Evolutionary conservation across 2,113 vertebrate species (phyloP).

Genomic region (Physeter macrocephalus): DNA sequence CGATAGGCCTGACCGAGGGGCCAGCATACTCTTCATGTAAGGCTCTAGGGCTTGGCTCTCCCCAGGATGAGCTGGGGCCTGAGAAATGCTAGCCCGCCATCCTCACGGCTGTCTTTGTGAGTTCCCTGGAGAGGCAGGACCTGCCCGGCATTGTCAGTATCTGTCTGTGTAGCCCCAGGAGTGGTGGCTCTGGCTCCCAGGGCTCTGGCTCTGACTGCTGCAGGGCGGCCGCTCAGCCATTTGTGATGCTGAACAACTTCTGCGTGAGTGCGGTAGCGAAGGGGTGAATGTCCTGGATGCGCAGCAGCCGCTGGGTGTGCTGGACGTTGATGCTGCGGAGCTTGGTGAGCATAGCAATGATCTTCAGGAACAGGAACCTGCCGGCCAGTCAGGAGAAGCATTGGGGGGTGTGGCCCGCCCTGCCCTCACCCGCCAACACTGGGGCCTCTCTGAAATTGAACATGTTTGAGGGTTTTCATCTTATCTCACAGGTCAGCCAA

Average conservation of each 20-base stretch:
- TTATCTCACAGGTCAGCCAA: not conserved
- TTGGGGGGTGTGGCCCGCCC: not conserved
- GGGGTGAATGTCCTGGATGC: constrained; percentile 83
- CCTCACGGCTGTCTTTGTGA: not conserved
- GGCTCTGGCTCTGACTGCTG: not conserved
- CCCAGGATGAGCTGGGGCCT: not conserved
- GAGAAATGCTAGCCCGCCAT: not conserved
- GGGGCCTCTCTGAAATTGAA: not conserved
- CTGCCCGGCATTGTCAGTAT: rapidly evolving
- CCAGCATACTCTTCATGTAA: not conserved
- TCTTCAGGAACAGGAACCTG: constrained; percentile 86
- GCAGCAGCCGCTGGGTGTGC: constrained; percentile 78
- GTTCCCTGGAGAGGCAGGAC: not conserved
- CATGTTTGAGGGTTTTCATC: not conserved
- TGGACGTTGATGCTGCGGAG: constrained; percentile 83
- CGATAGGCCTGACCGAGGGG: not conserved
- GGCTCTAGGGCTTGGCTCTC: not conserved
- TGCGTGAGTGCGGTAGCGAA: constrained; percentile 81
- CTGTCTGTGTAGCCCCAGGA: not conserved
- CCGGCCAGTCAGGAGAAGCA: not conserved
- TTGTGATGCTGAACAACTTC: constrained; percentile 80
- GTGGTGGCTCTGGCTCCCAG: not conserved
- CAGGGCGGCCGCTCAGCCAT: not conserved
- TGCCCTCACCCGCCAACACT: not conserved
- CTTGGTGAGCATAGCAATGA: constrained; percentile 84